phyloP scores from a whole-genome alignment of 1,140 invertebrate species.

The Dendrolimus punctatus region DNA sequence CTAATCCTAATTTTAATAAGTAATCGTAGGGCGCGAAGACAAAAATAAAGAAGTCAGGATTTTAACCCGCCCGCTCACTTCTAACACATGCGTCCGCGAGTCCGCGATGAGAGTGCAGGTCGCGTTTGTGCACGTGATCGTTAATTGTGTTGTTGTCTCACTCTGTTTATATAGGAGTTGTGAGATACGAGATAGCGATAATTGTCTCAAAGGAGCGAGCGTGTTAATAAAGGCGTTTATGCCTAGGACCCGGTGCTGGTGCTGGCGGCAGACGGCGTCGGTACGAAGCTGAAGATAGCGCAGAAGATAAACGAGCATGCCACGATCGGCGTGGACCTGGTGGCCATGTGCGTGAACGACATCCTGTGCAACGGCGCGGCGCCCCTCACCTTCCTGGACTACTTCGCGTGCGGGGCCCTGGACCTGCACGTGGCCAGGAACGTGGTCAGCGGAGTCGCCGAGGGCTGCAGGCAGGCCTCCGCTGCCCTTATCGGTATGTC shows the following conservation, averaged over 20 bases:
- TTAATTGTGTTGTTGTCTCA: too few species aligned
- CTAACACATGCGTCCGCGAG: too few species aligned
- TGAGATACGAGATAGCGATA: too few species aligned
- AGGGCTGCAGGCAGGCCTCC: slow-evolving; percentile 87
- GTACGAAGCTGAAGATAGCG: slow-evolving; percentile 96
- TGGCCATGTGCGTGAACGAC: slow-evolving; percentile 99
- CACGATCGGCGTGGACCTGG: slow-evolving; percentile 94
- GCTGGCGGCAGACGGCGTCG: slow-evolving; percentile 96
- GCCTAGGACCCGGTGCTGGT: slow-evolving; percentile 90
- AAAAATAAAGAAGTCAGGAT: too few species aligned
- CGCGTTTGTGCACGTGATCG: too few species aligned
- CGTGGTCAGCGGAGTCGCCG: slow-evolving; percentile 82
- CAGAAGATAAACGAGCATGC: slow-evolving; percentile 83
- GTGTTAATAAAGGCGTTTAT: slow-evolving; percentile 1
- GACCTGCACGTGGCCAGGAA: slow-evolving; percentile 82
- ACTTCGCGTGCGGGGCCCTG: slow-evolving; percentile 92
- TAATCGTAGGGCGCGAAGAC: too few species aligned
- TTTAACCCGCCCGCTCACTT: too few species aligned
- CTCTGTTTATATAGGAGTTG: too few species aligned
- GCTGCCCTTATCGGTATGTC: slow-evolving; percentile 78
- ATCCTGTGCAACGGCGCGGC: slow-evolving; percentile 95
- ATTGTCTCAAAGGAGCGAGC: too few species aligned
- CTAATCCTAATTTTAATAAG: too few species aligned
- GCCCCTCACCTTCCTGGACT: slow-evolving; percentile 95
- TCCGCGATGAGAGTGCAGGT: too few species aligned